phyloP scores from a whole-genome alignment of 2,797 vertebrate genomes.

The Enteromius fasciolatus region DNA sequence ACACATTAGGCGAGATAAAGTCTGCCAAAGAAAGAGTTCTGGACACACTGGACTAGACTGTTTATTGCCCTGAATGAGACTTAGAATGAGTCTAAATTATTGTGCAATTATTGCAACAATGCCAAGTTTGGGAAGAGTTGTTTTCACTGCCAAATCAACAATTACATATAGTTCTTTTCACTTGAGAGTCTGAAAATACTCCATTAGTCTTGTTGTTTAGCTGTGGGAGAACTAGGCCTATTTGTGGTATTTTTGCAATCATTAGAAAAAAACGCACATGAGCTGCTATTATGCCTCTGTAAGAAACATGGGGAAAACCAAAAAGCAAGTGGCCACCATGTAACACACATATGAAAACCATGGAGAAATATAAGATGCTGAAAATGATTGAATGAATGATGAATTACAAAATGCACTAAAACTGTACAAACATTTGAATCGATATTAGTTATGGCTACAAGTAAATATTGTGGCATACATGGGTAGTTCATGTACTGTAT shows the following conservation, averaged over 20 bases:
- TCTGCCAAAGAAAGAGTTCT: conserved; percentile 10
- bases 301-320: not conserved
- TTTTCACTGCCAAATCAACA: not conserved
- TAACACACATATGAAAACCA: conserved; percentile 1
- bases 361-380: conserved; percentile 16
- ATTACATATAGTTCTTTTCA: conserved; percentile 10
- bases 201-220: conserved; percentile 3
- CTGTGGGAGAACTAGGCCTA: not conserved
- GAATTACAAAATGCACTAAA: not conserved
- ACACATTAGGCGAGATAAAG: conserved; percentile 8
- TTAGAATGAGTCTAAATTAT: conserved; percentile 9
- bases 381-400: not conserved
- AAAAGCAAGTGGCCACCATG: not conserved
- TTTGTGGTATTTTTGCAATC: not conserved
- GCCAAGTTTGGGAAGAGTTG: not conserved
- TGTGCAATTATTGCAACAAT: conserved; percentile 18
- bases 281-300: not conserved
- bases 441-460: not conserved
- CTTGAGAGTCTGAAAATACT: conserved; percentile 6
- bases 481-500: too few species aligned
- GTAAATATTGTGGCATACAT: not conserved
- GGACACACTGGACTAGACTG: not conserved
- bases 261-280: not conserved
- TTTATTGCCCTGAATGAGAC: conserved; percentile 8
- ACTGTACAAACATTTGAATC: not conserved